Base-by-base conservation (phyloP, 2,888 invertebrate species). In the Drosophila mercatorum region DNA sequence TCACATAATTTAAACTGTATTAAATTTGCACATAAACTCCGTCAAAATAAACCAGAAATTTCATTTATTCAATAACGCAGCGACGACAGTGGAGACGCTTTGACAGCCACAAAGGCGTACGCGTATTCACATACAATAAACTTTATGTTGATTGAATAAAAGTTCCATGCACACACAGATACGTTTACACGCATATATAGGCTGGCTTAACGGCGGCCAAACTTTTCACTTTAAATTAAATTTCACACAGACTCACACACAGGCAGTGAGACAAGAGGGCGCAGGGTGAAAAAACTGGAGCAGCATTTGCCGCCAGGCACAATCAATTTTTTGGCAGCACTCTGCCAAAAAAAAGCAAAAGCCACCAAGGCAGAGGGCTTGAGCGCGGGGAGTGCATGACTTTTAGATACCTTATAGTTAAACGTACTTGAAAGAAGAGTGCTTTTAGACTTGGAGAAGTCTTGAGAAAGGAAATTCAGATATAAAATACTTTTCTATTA, bases 201-300 rank as follows among this genome's bases (percentile, higher is more conserved):
- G 62, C 62, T 49, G 43, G 68, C 66, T 78, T 79, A 79, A 84
- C 71, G 76, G 76, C 71, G 87, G 68, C 51, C 79, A 81, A 83
- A 83, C 84, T 83, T 83, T 87, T 87, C 77, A 81, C 80, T 83
- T 83, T 70, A 79, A 81, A 83, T 87, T 87, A 84, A 87, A 87
- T 84, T 84, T 82, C 47, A 68, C 62, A 47, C 69, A 72, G 46
- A 56, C 22, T 22, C 22, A 22, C 22, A 22, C 22, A 22, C 22
- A 22, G 36, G 60, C 34, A 58, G 38, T 46, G 38, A 49, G 64
- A 55, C 62, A 55, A 51, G 55, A 51, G 55, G 60, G 60, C 36
- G 53, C 55, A 55, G 51, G 58, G 64, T 68, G 59, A 53, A 58
- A 75, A 75, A 80, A 78, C 28, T 75, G 69, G 68, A 75, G 52